Conservation (phyloP, 2,888 invertebrate genomes). For the Tipula confusa region DNA sequence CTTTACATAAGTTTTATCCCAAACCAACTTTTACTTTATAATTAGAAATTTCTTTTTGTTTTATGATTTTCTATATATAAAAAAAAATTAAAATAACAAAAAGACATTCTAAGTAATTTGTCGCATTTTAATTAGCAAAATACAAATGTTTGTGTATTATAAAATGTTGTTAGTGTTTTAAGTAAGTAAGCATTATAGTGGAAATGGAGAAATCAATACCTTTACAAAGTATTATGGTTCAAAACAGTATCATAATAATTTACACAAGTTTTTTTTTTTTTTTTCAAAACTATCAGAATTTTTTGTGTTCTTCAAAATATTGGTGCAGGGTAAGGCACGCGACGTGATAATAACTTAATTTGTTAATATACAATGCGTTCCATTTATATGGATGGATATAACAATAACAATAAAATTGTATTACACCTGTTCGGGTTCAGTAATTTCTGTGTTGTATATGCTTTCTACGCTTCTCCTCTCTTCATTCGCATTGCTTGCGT, state of each 20-base stretch:
- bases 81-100: too few species aligned
- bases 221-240: background rate
- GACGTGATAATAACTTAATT: background rate
- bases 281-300: background rate
- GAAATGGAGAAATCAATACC: background rate
- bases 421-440: conserved; percentile 5
- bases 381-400: background rate
- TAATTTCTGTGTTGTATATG: background rate
- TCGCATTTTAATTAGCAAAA: conserved; percentile 20
- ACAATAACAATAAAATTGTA: background rate
- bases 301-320: too few species aligned
- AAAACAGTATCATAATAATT: background rate
- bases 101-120: conserved; percentile 6
- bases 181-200: background rate
- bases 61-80: background rate
- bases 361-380: background rate
- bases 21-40: conserved; percentile 20
- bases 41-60: background rate
- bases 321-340: background rate
- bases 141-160: background rate
- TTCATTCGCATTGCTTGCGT: background rate
- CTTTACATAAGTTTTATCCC: background rate
- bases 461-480: background rate
- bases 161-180: background rate
- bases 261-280: background rate